Base-by-base conservation (phyloP, 2,113 vertebrate species). In the Aviceda subcristata region DNA sequence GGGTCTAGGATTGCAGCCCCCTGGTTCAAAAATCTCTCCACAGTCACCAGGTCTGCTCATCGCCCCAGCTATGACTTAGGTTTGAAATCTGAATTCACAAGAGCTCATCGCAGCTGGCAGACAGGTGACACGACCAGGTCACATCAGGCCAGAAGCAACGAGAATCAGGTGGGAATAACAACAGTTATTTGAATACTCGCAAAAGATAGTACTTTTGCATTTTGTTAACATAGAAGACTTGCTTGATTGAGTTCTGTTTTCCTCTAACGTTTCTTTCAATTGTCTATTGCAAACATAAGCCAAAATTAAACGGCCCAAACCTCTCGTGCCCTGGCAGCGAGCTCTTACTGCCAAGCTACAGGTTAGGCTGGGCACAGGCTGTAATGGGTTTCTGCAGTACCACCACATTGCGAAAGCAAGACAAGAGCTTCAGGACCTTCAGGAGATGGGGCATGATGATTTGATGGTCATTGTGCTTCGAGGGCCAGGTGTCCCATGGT, bases 391-490 rank as follows among this genome's bases (percentile, higher is more conserved):
- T 67, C 55, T 82, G 23, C 45, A 82, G 66, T 29, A 23, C 10
- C 34, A 69, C 29, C 32, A 38, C 30, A 26, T 9, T 51, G 32
- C n/a, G 46, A 78, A 36, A 86, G 36, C 43, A 72, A 84, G 59
- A 38, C 20, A 21, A 67, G 16, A n/a, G 24, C 3, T n/a, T n/a
- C n/a, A n/a, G n/a, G n/a, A 71, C 46, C 48, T 82, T 56, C 43
- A 57, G 87, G 45, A 84, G 20, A 71, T 1, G 16, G 12, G 14
- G 10, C 34, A n/a, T 0, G 15, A 73, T n/a, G 48, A 41, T n/a
- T n/a, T 19, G 60, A 69, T 0, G 0, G 32, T 34, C 69, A 68
- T 2, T 7, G 24, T 0, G 1, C 50, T 73, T 48, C 9, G 9
- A 24, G 24, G 32, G 50, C 19, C 36, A 69, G 27, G 34, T 9